Base-by-base conservation (phyloP, 2,888 invertebrate genomes). In the Belgica antarctica region DNA sequence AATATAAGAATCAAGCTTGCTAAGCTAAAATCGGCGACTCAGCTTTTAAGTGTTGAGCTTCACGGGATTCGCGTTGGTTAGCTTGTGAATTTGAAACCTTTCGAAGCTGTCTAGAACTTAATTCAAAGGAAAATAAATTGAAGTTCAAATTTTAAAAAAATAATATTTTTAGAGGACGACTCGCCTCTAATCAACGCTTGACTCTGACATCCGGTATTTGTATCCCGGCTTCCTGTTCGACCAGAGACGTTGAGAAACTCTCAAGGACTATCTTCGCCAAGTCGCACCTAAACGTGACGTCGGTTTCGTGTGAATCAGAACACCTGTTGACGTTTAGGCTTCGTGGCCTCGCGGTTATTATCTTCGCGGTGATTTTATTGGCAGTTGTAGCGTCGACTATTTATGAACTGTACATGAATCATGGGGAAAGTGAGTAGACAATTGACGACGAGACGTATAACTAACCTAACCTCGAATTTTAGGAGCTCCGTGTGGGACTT, bases 311-410 rank as follows among this genome's bases (percentile, higher is more conserved):
- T 34, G 34, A 28, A 17, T 34, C 36, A 34, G 34, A 62, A 4
- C 19, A 28, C n/a, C 15, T 2, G 2, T 12, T 25, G 8, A 12
- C 12, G 19, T 27, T 59, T n/a, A 7, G 59, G n/a, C 25, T 25
- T 59, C 8, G 27, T 27, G 12, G 25, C 4, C 4, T 59, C 10
- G 75, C 72, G 1, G 74, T 78, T 59, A 79, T 80, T 66, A 77
- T 78, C 46, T 76, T 76, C 73, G 77, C 78, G 46, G 78, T 79
- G 79, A 79, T 74, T 76, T 77, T 74, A 25, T 46, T 52, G 31
- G 25, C 46, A 22, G 34, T 77, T 17, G 10, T 74, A 0, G 31
- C 72, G 1, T 73, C 74, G 57, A 77, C 75, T 1, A 52, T 74
- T 1, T 72, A 71, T 34, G 77, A 76, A 47, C 17, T 73, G 1